These are phyloP conservation scores for Formica aserva DNA, from an alignment of 2,888 invertebrate genomes.

Conservation along the genomic window DNA sequence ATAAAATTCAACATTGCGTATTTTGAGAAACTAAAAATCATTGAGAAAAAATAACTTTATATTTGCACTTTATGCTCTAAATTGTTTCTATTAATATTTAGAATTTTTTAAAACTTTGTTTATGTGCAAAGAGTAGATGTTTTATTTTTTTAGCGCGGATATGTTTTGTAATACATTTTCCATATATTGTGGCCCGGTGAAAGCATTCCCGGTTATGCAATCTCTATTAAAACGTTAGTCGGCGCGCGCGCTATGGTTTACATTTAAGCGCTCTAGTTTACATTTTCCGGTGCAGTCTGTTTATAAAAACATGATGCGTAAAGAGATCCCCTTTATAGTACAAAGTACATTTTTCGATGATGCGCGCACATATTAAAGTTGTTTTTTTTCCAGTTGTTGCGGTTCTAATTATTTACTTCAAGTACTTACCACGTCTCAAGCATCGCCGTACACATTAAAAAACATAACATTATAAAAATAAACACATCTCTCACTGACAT, in stretches of 20 bases:
- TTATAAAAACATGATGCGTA: constrained; percentile 39
- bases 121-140: background rate
- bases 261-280: constrained; percentile 58
- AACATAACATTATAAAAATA: constrained; percentile 19
- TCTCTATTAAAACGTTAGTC: constrained; percentile 67
- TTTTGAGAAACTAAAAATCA: background rate
- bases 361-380: constrained; percentile 24
- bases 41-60: background rate
- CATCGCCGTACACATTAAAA: constrained; percentile 14
- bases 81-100: background rate
- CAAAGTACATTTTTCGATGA: constrained; percentile 41
- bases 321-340: constrained; percentile 21
- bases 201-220: constrained; percentile 22
- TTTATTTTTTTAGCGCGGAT: background rate
- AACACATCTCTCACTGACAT: constrained; percentile 15
- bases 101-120: background rate
- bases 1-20: background rate
- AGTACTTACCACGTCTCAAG: background rate
- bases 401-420: constrained; percentile 34
- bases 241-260: constrained; percentile 40
- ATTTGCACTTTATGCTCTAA: background rate
- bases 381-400: constrained; percentile 25
- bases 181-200: constrained; percentile 5
- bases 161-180: constrained; percentile 29
- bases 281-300: constrained; percentile 30